Evolutionary conservation across 2,888 invertebrate genomes (phyloP).

Genomic region (Helicoverpa assulta): DNA sequence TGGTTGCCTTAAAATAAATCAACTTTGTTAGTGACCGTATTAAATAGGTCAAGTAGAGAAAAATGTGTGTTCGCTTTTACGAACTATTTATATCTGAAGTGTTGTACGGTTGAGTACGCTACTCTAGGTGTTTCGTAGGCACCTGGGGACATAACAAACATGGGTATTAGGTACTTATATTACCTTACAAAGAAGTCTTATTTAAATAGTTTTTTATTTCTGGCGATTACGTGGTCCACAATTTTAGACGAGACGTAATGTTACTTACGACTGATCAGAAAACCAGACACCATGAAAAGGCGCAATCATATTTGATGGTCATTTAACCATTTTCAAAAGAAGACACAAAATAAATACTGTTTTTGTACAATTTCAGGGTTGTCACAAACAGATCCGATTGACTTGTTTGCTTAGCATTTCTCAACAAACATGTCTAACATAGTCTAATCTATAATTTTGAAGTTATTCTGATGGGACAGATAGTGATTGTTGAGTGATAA

Average conservation of each 20-base stretch:
- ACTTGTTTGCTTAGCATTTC: too few species aligned
- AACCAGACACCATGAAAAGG: neutral
- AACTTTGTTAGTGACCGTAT: constrained; percentile 44
- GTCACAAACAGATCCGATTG: constrained; percentile 1
- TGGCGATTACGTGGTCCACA: neutral
- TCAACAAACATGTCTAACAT: too few species aligned
- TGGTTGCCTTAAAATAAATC: constrained; percentile 42
- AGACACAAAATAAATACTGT: neutral
- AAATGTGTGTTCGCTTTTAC: constrained; percentile 47
- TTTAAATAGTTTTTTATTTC: neutral
- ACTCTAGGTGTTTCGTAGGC: constrained; percentile 11
- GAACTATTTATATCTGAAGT: constrained; percentile 52
- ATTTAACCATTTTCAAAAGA: neutral
- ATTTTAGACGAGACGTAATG: constrained; percentile 5
- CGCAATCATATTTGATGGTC: neutral
- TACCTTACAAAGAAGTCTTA: too few species aligned
- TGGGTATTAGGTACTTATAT: neutral
- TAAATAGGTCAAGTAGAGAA: constrained; percentile 52
- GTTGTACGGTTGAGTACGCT: constrained; percentile 31
- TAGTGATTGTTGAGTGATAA: constrained; percentile 21
- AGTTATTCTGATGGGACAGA: constrained; percentile 2
- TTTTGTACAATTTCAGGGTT: neutral
- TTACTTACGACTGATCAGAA: neutral
- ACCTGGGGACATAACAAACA: constrained; percentile 29
- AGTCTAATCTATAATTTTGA: neutral